These are phyloP conservation scores for Carassius auratus DNA, from an alignment of 2,113 vertebrate species.

Conservation along the genomic window DNA sequence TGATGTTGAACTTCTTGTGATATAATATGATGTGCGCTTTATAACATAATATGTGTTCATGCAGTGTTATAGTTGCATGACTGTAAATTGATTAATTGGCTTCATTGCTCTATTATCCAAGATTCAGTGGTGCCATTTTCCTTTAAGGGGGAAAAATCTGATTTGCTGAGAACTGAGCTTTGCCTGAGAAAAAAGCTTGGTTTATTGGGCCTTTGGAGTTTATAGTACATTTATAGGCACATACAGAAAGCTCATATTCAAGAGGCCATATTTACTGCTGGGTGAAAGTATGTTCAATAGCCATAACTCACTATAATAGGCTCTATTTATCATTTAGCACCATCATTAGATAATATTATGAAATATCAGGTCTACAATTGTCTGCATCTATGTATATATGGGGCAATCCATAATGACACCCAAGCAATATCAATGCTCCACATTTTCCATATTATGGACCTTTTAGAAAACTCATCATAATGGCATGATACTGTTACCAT, in stretches of 20 bases:
- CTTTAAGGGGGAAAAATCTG: not conserved
- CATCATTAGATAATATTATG: constrained; percentile 21
- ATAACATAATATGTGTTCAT: not conserved
- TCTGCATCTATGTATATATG: not conserved
- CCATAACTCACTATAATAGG: constrained; percentile 25
- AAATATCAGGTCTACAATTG: constrained; percentile 31
- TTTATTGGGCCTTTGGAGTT: constrained; percentile 10
- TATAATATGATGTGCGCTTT: not conserved
- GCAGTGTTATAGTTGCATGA: not conserved
- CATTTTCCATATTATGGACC: constrained; percentile 36
- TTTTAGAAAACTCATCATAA: constrained; percentile 50
- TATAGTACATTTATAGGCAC: not conserved
- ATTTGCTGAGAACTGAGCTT: not conserved
- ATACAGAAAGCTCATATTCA: constrained; percentile 16
- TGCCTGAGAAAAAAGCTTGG: not conserved
- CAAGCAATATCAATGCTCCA: constrained; percentile 28
- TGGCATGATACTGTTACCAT: constrained; percentile 37
- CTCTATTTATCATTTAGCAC: constrained; percentile 21
- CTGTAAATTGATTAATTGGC: not conserved
- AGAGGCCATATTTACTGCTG: not conserved
- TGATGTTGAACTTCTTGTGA: not conserved
- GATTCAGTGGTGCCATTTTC: not conserved
- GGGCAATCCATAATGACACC: constrained; percentile 22
- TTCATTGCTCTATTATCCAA: not conserved
- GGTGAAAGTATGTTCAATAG: not conserved